A percentile compares a stretch with the other conserved stretches of the same genome.
These are phyloP conservation scores for Strigops habroptila DNA, from an alignment of 2,113 vertebrate genomes.

Conservation along the genomic window DNA sequence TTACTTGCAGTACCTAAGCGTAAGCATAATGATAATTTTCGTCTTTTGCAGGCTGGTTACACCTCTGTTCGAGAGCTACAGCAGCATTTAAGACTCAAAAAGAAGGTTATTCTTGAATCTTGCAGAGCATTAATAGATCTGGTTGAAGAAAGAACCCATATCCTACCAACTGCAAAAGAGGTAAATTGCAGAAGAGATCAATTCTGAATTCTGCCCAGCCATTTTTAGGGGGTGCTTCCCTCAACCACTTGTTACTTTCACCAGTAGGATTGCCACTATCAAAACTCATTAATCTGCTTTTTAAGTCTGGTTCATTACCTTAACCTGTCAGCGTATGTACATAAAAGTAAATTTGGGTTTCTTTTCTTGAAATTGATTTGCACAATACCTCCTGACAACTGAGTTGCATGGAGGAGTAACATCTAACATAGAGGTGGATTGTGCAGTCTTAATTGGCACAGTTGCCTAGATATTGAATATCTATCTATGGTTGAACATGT, in stretches of 20 bases:
- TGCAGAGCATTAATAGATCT: slow-evolving; percentile 75
- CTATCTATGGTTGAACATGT: neutral
- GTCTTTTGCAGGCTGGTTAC: slow-evolving; percentile 74
- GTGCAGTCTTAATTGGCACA: neutral
- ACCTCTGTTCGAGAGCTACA: slow-evolving; percentile 76
- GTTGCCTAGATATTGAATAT: neutral
- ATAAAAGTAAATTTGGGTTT: neutral
- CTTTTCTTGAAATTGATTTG: neutral
- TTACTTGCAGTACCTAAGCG: neutral
- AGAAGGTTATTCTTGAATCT: slow-evolving; percentile 80
- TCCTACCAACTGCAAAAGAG: slow-evolving; percentile 73
- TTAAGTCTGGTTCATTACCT: neutral
- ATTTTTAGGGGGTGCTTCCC: neutral
- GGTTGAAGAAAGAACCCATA: slow-evolving; percentile 66
- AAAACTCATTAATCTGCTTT: neutral
- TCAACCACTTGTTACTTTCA: neutral
- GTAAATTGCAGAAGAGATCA: slow-evolving; percentile 66
- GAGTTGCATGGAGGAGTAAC: neutral
- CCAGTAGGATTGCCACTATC: neutral
- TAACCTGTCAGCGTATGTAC: neutral
- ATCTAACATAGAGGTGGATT: neutral
- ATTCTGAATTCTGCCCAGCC: neutral
- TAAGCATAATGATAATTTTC: neutral
- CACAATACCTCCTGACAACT: neutral
- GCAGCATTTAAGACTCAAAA: slow-evolving; percentile 79